Conservation (phyloP, 2,888 invertebrate species). For the Tuberolachnus salignus region DNA sequence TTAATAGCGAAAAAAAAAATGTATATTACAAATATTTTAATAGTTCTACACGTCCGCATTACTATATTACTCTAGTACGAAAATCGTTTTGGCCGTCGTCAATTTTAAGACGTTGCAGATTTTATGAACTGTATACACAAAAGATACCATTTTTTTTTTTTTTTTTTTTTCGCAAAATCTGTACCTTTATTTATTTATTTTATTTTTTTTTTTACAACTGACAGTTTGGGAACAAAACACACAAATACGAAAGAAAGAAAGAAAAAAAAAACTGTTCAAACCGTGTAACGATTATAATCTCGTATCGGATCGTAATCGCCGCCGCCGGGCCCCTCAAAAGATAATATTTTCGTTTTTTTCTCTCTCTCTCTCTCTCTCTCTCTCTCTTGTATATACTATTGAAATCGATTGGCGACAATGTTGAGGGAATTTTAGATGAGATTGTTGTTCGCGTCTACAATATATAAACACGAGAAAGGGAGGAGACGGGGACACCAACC, state of each 20-base stretch:
- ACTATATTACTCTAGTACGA: too few species aligned
- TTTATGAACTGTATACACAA: neutral
- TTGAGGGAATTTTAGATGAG: slow-evolving; percentile 29
- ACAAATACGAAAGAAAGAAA: neutral
- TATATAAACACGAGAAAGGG: neutral
- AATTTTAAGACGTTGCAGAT: neutral
- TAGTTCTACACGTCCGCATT: too few species aligned
- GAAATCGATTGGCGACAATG: slow-evolving; percentile 10
- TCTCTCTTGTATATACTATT: too few species aligned
- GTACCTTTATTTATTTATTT: neutral
- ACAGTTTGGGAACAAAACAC: neutral
- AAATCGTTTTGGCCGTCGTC: too few species aligned
- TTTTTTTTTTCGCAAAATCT: neutral
- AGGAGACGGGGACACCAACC: too few species aligned
- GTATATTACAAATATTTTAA: too few species aligned
- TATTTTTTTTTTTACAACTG: too few species aligned
- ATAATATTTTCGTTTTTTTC: neutral
- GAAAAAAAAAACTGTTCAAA: slow-evolving; percentile 1
- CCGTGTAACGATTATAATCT: slow-evolving; percentile 4
- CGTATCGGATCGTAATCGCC: slow-evolving; percentile 29
- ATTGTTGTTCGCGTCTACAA: neutral
- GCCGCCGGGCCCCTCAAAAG: neutral
- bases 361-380: too few species aligned
- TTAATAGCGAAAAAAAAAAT: too few species aligned
- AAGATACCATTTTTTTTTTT: slow-evolving; percentile 2